Percentiles rank a stretch among this genome's conserved stretches.
Evolutionary conservation across 2,888 invertebrate genomes (phyloP).

Genomic region (Cotesia congregata): DNA sequence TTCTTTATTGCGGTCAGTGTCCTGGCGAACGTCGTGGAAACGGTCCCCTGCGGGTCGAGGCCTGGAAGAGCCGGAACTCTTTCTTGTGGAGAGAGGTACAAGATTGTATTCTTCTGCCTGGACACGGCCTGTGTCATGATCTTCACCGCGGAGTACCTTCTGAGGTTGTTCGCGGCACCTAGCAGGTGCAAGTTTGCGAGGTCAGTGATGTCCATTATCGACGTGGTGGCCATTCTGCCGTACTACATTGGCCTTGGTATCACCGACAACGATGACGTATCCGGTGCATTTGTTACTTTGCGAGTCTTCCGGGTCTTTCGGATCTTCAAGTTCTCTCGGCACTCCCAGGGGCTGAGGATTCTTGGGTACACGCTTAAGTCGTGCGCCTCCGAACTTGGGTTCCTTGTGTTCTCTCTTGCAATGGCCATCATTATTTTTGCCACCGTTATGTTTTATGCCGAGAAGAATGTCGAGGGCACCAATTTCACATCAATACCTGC

Average conservation of each 20-base stretch:
- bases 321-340: conserved; percentile 99
- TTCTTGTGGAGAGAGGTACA: conserved; percentile 97
- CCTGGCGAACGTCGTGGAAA: conserved; percentile 99
- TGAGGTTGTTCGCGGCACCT: conserved; percentile 97
- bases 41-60: conserved; percentile 92
- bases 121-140: conserved; percentile 99
- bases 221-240: conserved; percentile 98
- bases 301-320: conserved; percentile 99
- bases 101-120: conserved; percentile 98
- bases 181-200: conserved; percentile 97
- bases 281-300: conserved; percentile 98
- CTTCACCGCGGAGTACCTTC: conserved; percentile 97
- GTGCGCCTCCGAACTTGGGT: conserved; percentile 98
- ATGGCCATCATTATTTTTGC: conserved; percentile 99
- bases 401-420: conserved; percentile 98
- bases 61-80: conserved; percentile 89
- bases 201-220: conserved; percentile 99
- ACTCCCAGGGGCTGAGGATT: conserved; percentile 98
- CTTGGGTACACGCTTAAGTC: conserved; percentile 99
- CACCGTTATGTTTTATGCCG: conserved; percentile 99
- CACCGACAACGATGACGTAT: conserved; percentile 98
- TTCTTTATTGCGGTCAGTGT: conserved; percentile 99
- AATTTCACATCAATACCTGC: conserved; percentile 99
- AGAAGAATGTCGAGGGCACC: conserved; percentile 97
- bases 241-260: conserved; percentile 99